Base-by-base conservation (phyloP, 2,888 invertebrate species). In the Alsophila aescularia region DNA sequence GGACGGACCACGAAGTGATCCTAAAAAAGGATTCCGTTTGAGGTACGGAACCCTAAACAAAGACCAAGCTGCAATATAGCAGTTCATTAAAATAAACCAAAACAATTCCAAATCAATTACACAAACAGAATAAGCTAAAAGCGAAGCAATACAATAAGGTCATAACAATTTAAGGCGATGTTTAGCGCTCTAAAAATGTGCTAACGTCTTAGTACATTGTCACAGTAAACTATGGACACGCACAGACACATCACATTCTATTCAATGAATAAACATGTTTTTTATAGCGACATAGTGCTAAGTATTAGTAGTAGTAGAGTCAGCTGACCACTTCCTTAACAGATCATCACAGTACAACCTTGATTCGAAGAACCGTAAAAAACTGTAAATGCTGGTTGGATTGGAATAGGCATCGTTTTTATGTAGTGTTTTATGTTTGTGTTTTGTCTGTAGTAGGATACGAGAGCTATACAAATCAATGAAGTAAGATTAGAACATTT, bases 341-440 rank as follows among this genome's bases (percentile, higher is more conserved):
- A 51, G 45, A 29, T 41, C 50, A 45, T 36, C 45, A 36, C 7
- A 12, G 14, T 32, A 40, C 48, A 56, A 45, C 62, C 62, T 62
- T 62, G 56, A 31, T 61, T 50, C 18, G n/a, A n/a, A 51, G 54
- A 53, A 45, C 39, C 45, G 49, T 53, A 58, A 58, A 61, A 61
- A 62, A 54, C 53, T 50, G 54, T 52, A 49, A 52, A 49, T 52
- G 39, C 49, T 40, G 3, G 13, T 44, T 15, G 15, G 42, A 44
- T 44, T 15, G 15, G 42, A 44, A 53, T 58, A 32, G 50, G 31
- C 51, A 52, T 31, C 8, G 50, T 56, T 61, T 58, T 52, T 54
- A 36, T 48, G 18, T 8, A 13, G 18, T n/a, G n/a, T 41, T 55
- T 52, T 54, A 54, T 52, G 35, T 32, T 53, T n/a, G 18, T 49